Base-by-base conservation (phyloP, 2,797 vertebrate species). In the Pangasius mekongensis region DNA sequence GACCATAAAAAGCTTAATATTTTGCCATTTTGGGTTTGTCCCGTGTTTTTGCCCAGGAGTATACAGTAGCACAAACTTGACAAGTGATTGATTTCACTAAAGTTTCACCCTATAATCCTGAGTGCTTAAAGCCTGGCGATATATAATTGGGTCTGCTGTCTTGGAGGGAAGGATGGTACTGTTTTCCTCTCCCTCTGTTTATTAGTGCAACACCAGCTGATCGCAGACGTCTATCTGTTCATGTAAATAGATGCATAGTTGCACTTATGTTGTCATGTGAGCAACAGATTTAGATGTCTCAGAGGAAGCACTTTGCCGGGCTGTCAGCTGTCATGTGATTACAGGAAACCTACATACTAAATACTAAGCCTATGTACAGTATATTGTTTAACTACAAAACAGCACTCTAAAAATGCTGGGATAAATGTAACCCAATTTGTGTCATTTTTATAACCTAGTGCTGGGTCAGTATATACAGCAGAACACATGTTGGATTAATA, bases 231-330 rank as follows among this genome's bases (percentile, higher is more conserved):
- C 62, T 52, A 33, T 30, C 16, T 84, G 62, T 52, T 67, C n/a
- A 33, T 67, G 82, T 30, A 84, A 52, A 67, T 43, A 64, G 80
- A 83, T 47, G 58, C 36, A 47, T 27, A 64, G 58, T n/a, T 83
- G 80, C 39, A 83, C 82, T 83, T 83, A 52, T 83, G 82, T 49
- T 83, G 60, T 67, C 82, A 67, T 33, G 82, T 67, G n/a, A 67
- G 62, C 6, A 83, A 83, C 43, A 83, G 82, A 83, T 83, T 83
- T 83, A 83, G 39, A 66, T 30, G n/a, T 83, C 82, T 83, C 62
- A 67, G n/a, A 52, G 82, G 43, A 67, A 67, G 43, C 43, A 66
- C 80, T 64, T 64, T n/a, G 58, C 22, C 14, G n/a, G 13, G 14
- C 16, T 83, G 80, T 64, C 58, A 64, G 58, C 80, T 62, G 80